Percentiles rank a stretch among this genome's conserved stretches.
phyloP scores from a whole-genome alignment of 2,113 vertebrate species.

The Oryzias curvinotus region DNA sequence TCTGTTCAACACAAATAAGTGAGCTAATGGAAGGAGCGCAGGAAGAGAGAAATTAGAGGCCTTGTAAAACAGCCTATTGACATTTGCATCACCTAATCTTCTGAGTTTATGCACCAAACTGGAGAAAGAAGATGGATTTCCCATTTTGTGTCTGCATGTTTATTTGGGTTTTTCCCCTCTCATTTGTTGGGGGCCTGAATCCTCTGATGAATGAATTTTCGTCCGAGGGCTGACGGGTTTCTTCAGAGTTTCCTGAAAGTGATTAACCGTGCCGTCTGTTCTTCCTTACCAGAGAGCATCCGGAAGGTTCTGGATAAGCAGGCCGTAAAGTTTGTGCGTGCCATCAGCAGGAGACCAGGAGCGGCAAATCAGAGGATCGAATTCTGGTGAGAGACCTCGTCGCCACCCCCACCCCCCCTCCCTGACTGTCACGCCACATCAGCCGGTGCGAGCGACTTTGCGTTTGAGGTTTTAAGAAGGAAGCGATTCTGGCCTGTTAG shows the following conservation, averaged over 20 bases:
- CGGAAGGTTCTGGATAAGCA: constrained; percentile 79
- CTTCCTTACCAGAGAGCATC: constrained; percentile 75
- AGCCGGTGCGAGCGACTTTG: constrained; percentile 1
- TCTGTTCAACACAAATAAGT: too few species aligned
- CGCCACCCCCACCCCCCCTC: too few species aligned
- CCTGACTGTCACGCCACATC: constrained; percentile 7
- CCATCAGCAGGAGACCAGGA: constrained; percentile 75
- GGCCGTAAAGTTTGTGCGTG: constrained; percentile 75
- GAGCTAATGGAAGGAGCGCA: background rate
- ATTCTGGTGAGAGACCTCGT: constrained; percentile 72
- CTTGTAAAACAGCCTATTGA: background rate
- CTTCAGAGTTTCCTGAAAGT: constrained; percentile 41
- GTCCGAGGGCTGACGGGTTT: constrained; percentile 4
- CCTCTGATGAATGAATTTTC: constrained; percentile 18
- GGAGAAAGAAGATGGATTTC: background rate
- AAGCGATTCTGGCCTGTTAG: background rate
- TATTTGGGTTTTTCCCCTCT: background rate
- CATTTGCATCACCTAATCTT: background rate
- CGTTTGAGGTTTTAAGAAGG: constrained; percentile 8
- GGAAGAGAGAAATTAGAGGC: background rate
- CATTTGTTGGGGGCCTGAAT: constrained; percentile 12
- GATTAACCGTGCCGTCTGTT: constrained; percentile 13
- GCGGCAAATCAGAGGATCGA: constrained; percentile 76
- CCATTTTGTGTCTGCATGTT: background rate
- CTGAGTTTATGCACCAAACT: constrained; percentile 3